Evolutionary conservation across 2,797 vertebrate genomes (phyloP).

Genomic region (Momotus momota): DNA sequence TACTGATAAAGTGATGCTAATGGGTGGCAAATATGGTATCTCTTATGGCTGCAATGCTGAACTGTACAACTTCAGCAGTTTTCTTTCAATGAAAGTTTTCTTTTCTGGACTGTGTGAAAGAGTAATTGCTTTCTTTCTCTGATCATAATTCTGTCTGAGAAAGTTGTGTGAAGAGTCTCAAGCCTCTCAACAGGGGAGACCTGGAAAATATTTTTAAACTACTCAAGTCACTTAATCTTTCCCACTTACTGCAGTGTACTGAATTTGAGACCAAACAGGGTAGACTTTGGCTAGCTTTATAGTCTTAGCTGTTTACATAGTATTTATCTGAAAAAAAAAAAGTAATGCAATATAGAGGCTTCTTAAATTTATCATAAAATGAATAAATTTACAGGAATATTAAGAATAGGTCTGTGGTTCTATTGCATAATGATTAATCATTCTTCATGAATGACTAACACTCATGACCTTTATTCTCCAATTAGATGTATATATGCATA

Average conservation of each 20-base stretch:
- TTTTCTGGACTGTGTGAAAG: constrained; percentile 2
- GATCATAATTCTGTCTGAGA: constrained; percentile 18
- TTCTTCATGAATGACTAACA: not conserved
- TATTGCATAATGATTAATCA: not conserved
- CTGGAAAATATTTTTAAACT: constrained; percentile 65
- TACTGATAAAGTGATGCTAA: not conserved
- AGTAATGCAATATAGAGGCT: not conserved
- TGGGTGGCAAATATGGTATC: not conserved
- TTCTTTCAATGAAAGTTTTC: constrained; percentile 19
- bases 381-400: not conserved
- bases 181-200: not conserved
- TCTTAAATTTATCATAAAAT: constrained; percentile 37
- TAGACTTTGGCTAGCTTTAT: constrained; percentile 1
- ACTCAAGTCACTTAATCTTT: constrained; percentile 50
- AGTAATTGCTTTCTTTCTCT: constrained; percentile 40
- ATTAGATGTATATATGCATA: not conserved
- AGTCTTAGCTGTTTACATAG: constrained; percentile 8
- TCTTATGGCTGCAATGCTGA: not conserved
- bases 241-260: constrained; percentile 3
- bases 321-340: not conserved
- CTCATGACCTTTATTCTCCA: not conserved
- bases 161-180: constrained; percentile 7
- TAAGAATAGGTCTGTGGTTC: not conserved
- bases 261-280: constrained; percentile 39
- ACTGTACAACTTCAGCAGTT: constrained; percentile 17